Percentiles rank a stretch among this genome's conserved stretches.
Evolutionary conservation across 2,797 vertebrate genomes (phyloP).

Genomic region (Rhinogobio ventralis): DNA sequence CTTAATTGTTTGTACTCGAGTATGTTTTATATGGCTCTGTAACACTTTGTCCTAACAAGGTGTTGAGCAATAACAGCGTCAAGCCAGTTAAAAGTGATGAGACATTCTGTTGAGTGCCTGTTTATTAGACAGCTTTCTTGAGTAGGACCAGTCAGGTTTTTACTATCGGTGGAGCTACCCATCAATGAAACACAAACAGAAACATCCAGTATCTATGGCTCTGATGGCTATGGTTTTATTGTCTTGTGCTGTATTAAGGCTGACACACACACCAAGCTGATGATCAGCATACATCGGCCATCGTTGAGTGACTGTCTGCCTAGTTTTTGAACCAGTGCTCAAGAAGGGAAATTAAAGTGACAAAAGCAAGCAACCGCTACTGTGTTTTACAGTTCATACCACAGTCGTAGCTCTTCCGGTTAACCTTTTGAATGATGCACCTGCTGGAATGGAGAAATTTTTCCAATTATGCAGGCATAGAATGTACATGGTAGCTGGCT

Average conservation of each 20-base stretch:
- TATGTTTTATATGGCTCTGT: not conserved
- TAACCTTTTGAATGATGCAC: not conserved
- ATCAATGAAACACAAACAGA: not conserved
- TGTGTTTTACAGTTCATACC: not conserved
- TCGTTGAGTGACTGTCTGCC: not conserved
- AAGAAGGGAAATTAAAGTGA: not conserved
- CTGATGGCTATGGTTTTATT: not conserved
- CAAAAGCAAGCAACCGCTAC: not conserved
- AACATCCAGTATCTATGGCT: not conserved
- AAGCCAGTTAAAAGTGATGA: too few species aligned
- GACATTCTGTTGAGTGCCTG: not conserved
- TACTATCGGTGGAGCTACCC: not conserved
- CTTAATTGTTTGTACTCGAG: not conserved
- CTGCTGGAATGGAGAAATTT: not conserved
- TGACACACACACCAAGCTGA: not conserved
- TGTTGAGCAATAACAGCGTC: not conserved
- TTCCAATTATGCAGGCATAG: not conserved
- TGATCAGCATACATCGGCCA: not conserved
- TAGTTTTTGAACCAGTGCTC: not conserved
- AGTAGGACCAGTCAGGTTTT: not conserved
- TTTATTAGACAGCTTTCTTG: not conserved
- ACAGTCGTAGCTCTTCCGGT: not conserved
- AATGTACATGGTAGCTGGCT: not conserved
- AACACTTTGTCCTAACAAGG: conserved; percentile 15
- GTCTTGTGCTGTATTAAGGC: not conserved